Conservation (phyloP, 2,113 vertebrate species). For the Tricholaema leucomelas region DNA sequence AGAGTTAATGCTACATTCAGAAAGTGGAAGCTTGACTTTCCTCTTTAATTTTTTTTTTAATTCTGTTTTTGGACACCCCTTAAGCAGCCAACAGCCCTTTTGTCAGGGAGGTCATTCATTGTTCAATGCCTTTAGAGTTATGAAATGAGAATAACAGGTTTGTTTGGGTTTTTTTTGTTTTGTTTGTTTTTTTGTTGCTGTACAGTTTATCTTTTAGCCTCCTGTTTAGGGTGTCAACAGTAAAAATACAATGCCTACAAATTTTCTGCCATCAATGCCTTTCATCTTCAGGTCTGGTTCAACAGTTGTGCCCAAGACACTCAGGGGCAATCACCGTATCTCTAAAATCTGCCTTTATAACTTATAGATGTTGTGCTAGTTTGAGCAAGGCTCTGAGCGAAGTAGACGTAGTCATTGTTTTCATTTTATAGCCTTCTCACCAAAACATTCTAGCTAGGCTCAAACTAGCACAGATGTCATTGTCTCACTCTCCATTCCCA, state of each 20-base stretch:
- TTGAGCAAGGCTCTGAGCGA: too few relatives aligned
- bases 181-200: not conserved
- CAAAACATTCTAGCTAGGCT: too few relatives aligned
- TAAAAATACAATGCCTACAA: slow-evolving; percentile 37
- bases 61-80: not conserved
- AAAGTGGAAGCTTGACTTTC: slow-evolving; percentile 1
- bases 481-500: not conserved
- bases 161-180: too few relatives aligned
- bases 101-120: slow-evolving; percentile 19
- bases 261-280: not conserved
- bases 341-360: slow-evolving; percentile 16
- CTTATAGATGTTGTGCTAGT: too few relatives aligned
- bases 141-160: slow-evolving; percentile 8
- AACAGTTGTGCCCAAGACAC: not conserved
- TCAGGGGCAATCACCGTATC: not conserved
- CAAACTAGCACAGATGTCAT: too few relatives aligned
- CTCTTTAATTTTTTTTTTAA: not conserved
- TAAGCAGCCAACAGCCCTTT: slow-evolving; percentile 21
- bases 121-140: slow-evolving; percentile 35
- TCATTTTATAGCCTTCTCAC: too few relatives aligned
- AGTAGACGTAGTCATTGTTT: too few relatives aligned
- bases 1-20: slow-evolving; percentile 23
- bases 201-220: slow-evolving; percentile 1
- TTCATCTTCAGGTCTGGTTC: slow-evolving; percentile 16
- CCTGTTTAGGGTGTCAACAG: not conserved